phyloP scores from a whole-genome alignment of 2,888 invertebrate species.

The Trissonchulus sp. region DNA sequence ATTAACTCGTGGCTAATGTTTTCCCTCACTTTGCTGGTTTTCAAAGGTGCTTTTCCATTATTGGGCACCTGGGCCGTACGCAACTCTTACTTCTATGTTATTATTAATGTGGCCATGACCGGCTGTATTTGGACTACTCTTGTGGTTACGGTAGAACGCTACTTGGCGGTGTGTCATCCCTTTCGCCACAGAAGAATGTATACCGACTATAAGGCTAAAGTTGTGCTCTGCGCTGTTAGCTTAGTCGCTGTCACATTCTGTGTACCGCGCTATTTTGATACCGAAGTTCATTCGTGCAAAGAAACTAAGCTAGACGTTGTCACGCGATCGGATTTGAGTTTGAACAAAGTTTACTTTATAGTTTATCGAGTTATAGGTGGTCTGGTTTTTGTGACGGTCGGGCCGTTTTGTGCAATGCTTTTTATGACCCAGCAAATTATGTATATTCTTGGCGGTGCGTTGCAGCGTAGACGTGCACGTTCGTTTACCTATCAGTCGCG shows the following conservation, averaged over 20 bases:
- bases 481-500: neutral
- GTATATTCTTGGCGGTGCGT: neutral
- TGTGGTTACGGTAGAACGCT: conserved; percentile 20
- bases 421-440: conserved; percentile 13
- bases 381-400: conserved; percentile 15
- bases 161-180: conserved; percentile 22
- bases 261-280: conserved; percentile 23
- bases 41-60: neutral
- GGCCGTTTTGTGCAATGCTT: conserved; percentile 16
- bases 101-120: conserved; percentile 22
- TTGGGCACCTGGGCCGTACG: conserved; percentile 14
- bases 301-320: neutral
- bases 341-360: conserved; percentile 20
- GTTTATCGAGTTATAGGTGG: conserved; percentile 25
- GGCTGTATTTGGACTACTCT: conserved; percentile 25
- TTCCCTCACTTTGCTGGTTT: neutral
- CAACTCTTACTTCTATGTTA: conserved; percentile 13
- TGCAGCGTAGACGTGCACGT: neutral
- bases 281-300: conserved; percentile 2
- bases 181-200: neutral
- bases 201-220: neutral
- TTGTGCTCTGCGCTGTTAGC: conserved; percentile 6
- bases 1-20: neutral
- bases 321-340: conserved; percentile 1
- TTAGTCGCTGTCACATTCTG: neutral